A percentile compares a stretch with the other conserved stretches of the same genome.
These are phyloP conservation scores for Porphyrio hochstetteri DNA, from an alignment of 2,113 vertebrate species.

Conservation along the genomic window DNA sequence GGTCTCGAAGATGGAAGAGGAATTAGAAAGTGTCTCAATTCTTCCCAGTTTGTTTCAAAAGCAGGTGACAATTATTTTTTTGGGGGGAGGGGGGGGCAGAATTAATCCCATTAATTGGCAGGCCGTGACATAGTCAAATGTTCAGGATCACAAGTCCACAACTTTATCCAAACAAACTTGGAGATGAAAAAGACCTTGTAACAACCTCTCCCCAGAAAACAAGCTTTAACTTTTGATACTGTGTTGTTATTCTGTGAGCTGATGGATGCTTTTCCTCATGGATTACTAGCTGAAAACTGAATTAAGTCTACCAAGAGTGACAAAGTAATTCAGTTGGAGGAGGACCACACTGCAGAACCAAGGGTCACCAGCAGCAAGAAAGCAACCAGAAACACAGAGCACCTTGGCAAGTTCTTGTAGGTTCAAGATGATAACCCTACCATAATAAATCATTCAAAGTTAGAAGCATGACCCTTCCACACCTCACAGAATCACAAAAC, in stretches of 20 bases:
- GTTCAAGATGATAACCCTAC: neutral
- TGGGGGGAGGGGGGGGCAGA: rapidly evolving
- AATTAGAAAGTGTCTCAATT: neutral
- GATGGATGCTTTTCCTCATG: neutral
- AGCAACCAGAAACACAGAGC: neutral
- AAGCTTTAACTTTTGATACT: neutral
- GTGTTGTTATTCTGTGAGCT: neutral
- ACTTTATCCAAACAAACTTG: neutral
- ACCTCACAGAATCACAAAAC: too few species aligned
- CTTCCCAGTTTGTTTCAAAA: neutral
- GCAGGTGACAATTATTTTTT: neutral
- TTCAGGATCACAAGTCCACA: neutral
- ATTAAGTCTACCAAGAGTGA: neutral
- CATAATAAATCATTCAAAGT: neutral
- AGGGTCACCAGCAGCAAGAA: neutral
- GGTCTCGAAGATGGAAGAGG: neutral
- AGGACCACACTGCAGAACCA: neutral
- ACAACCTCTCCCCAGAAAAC: neutral
- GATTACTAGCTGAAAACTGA: neutral
- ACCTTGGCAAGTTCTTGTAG: neutral
- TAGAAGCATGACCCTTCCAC: neutral
- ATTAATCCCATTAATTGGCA: neutral
- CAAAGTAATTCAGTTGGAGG: neutral
- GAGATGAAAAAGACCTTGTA: neutral
- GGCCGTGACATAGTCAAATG: neutral